Percentiles rank a stretch among this genome's conserved stretches.
Evolutionary conservation across 2,797 vertebrate genomes (phyloP).

Genomic region (Decapterus maruadsi): DNA sequence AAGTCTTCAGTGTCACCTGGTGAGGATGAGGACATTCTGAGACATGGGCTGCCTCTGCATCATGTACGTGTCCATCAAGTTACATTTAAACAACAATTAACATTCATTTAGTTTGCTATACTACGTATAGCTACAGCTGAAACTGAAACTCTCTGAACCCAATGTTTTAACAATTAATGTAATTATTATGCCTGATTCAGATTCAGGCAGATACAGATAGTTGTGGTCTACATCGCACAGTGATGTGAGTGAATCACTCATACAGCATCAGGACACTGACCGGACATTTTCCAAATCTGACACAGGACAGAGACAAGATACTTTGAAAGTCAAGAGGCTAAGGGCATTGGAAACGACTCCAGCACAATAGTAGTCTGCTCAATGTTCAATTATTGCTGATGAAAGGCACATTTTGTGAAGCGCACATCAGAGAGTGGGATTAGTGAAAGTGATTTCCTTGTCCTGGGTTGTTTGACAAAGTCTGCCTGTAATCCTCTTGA

Average conservation of each 20-base stretch:
- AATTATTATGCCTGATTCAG: not conserved
- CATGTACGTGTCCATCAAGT: not conserved
- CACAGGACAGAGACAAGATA: slow-evolving; percentile 55
- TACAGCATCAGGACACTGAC: slow-evolving; percentile 24
- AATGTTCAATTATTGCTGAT: slow-evolving; percentile 85
- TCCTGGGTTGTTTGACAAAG: slow-evolving; percentile 82
- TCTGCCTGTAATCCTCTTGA: slow-evolving; percentile 81
- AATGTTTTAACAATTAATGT: not conserved
- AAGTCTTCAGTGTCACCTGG: too few species aligned
- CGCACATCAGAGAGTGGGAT: slow-evolving; percentile 83
- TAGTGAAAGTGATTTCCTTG: slow-evolving; percentile 83
- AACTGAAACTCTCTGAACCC: not conserved
- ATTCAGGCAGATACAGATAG: not conserved
- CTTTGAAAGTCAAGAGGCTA: slow-evolving; percentile 79
- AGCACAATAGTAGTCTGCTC: slow-evolving; percentile 69
- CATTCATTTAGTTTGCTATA: not conserved
- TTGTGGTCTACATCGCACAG: not conserved
- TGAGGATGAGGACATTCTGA: too few species aligned
- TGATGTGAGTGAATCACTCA: slow-evolving; percentile 20
- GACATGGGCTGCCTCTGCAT: too few species aligned
- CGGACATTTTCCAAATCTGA: slow-evolving; percentile 52
- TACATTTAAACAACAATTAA: not conserved
- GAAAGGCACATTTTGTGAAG: slow-evolving; percentile 83
- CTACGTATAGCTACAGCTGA: not conserved
- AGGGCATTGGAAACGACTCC: slow-evolving; percentile 71